Percentiles rank a stretch among this genome's conserved stretches.
Conservation (phyloP, 2,888 invertebrate species). For the Lasioglossum oenotherae region DNA sequence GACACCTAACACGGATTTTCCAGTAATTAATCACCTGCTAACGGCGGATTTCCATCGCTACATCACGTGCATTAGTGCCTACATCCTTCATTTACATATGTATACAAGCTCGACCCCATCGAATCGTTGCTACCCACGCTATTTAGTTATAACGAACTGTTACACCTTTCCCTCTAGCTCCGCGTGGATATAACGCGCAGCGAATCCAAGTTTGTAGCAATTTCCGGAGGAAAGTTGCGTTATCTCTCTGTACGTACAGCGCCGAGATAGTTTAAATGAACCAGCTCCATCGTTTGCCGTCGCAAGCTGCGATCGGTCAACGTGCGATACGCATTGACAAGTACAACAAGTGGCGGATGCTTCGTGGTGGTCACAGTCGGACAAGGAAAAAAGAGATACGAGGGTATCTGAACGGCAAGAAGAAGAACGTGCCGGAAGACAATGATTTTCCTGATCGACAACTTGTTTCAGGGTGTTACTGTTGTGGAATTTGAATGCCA, state of each 20-base stretch:
- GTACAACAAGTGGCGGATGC: conserved; percentile 64
- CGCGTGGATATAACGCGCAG: conserved; percentile 2
- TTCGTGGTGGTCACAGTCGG: conserved; percentile 62
- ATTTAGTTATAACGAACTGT: conserved; percentile 27
- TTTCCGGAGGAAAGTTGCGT: conserved; percentile 26
- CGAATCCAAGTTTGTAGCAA: conserved; percentile 33
- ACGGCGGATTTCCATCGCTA: conserved; percentile 25
- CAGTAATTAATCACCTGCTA: conserved; percentile 27
- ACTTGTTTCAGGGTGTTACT: neutral
- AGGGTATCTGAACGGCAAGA: conserved; percentile 21
- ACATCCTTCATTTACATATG: conserved; percentile 41
- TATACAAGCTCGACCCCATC: neutral
- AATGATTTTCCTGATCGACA: conserved; percentile 1
- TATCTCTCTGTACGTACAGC: conserved; percentile 30
- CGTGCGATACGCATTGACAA: conserved; percentile 65
- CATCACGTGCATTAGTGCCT: conserved; percentile 2
- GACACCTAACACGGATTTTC: neutral
- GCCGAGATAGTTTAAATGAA: conserved; percentile 63
- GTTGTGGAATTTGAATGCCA: neutral
- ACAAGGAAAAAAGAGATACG: conserved; percentile 53
- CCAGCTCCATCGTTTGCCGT: conserved; percentile 23
- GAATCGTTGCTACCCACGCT: conserved; percentile 17
- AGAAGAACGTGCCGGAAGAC: conserved; percentile 53
- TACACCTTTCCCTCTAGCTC: neutral
- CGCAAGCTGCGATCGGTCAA: conserved; percentile 53